A percentile compares a stretch with the other conserved stretches of the same genome.
These are phyloP conservation scores for Synanthedon myopaeformis DNA, from an alignment of 2,888 invertebrate species.

Conservation along the genomic window DNA sequence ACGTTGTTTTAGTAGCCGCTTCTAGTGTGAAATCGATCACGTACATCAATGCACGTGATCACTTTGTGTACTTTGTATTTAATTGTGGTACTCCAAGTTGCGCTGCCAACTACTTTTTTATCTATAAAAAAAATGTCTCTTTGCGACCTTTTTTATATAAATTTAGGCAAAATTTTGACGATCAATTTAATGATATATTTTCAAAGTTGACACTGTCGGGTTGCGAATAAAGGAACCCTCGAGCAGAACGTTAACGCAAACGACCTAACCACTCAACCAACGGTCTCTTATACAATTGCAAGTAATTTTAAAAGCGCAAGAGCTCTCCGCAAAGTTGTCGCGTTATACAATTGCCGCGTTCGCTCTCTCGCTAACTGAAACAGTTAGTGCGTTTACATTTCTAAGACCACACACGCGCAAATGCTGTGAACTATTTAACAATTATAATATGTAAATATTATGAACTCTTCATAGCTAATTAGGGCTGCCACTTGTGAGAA, in stretches of 20 bases:
- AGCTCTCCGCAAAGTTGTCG: no score
- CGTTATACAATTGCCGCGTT: conserved; percentile 2
- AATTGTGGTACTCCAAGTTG: not conserved
- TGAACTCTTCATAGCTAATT: not conserved
- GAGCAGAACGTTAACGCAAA: no score
- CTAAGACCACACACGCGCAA: conserved; percentile 5
- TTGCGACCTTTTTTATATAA: no score
- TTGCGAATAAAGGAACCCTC: no score
- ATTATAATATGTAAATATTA: not conserved
- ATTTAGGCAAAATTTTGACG: no score
- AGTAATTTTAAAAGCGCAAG: not conserved
- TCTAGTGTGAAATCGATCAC: conserved; percentile 18
- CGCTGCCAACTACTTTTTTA: no score
- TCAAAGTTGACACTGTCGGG: no score
- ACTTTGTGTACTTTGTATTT: not conserved
- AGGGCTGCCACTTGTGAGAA: not conserved
- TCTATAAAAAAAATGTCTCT: no score
- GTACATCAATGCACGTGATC: conserved; percentile 11
- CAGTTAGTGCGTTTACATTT: conserved; percentile 6
- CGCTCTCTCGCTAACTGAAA: conserved; percentile 4
- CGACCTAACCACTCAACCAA: no score
- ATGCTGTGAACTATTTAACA: not conserved
- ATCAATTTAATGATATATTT: no score
- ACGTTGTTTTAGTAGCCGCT: conserved; percentile 2
- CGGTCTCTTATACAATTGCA: no score